Base-by-base conservation (phyloP, 2,888 invertebrate species). In the Eubasilissa splendida region DNA sequence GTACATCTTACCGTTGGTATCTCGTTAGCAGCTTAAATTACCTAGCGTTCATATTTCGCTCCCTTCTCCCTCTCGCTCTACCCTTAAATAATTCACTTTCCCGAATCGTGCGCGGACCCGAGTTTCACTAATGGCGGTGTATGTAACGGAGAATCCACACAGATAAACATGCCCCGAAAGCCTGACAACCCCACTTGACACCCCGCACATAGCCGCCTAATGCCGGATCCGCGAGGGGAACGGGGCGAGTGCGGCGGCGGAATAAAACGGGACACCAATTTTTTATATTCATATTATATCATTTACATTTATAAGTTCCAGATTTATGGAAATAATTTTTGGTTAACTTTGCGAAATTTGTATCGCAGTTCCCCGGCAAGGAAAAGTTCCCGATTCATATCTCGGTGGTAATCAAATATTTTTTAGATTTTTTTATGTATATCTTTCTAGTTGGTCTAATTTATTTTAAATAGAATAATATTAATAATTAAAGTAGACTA, bases 131-230 rank as follows among this genome's bases (percentile, higher is more conserved):
- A 63, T 33, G 63, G 11, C 33, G 33, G 12, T 63, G 42, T 31
- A 14, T 9, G 11, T 12, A 33, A 22, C 14, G 53, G 70, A 53
- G 53, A 42, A 54, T 53, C 70, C 70, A 54, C 70, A 53, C 70
- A n/a, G 22, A 8, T 10, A 31, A 22, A 53, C 70, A 53, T 53
- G 14, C 70, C 52, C 70, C 70, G 53, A 53, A 14, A 54, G 14
- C 70, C 54, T 52, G 54, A 70, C 70, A 70, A 53, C 70, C 70
- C 70, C 70, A 70, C 70, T 70, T 70, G 70, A 70, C 70, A 22
- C 70, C 53, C 52, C 70, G 10, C 52, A 70, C 53, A 70, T 22
- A n/a, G 52, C 68, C 14, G 22, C 8, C 68, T 10, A 14, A 68
- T 14, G 14, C 14, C 52, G n/a, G 10, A 9, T 14, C n/a, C 10